Evolutionary conservation across 1,140 invertebrate species (phyloP).

Genomic region (Lysiphlebus fabarum): DNA sequence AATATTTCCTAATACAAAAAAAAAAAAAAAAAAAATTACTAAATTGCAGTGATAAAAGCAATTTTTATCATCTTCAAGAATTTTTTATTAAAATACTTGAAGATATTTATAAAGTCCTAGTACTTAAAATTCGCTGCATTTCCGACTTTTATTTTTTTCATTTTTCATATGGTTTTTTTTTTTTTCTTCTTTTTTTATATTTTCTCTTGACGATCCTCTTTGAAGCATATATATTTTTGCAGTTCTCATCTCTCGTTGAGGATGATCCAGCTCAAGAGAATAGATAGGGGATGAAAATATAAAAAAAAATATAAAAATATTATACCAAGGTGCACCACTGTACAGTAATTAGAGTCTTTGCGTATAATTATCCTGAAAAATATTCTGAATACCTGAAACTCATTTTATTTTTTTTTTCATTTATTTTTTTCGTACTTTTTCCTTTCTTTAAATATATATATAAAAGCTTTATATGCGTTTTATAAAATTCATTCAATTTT

Average conservation of each 20-base stretch:
- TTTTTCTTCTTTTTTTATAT: not conserved
- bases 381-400: conserved; percentile 18
- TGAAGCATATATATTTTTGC: not conserved
- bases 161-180: not conserved
- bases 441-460: not conserved
- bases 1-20: too few species aligned
- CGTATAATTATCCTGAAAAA: conserved; percentile 40
- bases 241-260: not conserved
- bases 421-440: not conserved
- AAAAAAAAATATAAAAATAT: not conserved
- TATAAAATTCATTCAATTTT: too few species aligned
- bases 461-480: not conserved
- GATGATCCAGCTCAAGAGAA: not conserved
- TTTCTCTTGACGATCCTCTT: conserved; percentile 1
- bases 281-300: not conserved
- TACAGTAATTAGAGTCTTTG: conserved; percentile 38
- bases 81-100: too few species aligned
- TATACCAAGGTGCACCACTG: conserved; percentile 18
- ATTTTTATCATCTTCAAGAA: too few species aligned
- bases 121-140: too few species aligned
- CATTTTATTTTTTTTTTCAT: not conserved
- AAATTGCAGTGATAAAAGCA: too few species aligned
- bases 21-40: too few species aligned
- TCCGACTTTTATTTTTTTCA: too few species aligned
- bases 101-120: too few species aligned